Evolutionary conservation across 1,140 invertebrate genomes (phyloP).

Genomic region (Drosophila paulistorum): DNA sequence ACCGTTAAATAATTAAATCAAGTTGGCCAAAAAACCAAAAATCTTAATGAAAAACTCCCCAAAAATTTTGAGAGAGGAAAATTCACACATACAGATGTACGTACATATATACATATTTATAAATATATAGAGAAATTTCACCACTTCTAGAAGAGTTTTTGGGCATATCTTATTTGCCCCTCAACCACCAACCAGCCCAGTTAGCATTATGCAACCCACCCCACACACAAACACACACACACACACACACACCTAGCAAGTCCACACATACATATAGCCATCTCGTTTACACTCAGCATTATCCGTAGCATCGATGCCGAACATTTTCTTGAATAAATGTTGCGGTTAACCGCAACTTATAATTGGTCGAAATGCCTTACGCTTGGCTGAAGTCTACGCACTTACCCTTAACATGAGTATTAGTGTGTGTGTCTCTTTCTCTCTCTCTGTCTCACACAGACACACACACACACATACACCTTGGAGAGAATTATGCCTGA

Average conservation of each 20-base stretch:
- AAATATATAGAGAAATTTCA: neutral
- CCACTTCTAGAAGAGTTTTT: neutral
- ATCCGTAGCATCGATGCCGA: slow-evolving; percentile 33
- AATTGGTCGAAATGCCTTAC: slow-evolving; percentile 82
- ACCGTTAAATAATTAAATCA: slow-evolving; percentile 1
- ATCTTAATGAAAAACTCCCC: slow-evolving; percentile 1
- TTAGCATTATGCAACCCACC: slow-evolving; percentile 9
- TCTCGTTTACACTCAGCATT: slow-evolving; percentile 49
- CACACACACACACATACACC: neutral
- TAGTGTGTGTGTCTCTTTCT: slow-evolving; percentile 21
- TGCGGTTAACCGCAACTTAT: slow-evolving; percentile 83
- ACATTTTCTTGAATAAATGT: slow-evolving; percentile 83
- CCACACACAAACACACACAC: slow-evolving; percentile 9
- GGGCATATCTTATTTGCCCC: slow-evolving; percentile 8
- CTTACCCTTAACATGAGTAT: slow-evolving; percentile 47
- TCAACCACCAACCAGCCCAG: slow-evolving; percentile 22
- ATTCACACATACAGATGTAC: neutral
- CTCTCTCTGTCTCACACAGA: neutral
- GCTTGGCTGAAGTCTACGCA: slow-evolving; percentile 49
- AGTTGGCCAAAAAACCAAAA: slow-evolving; percentile 1
- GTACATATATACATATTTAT: neutral
- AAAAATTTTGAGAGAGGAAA: neutral
- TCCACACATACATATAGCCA: slow-evolving; percentile 34
- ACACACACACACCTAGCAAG: slow-evolving; percentile 6
- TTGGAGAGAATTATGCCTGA: neutral